phyloP scores from a whole-genome alignment of 2,797 vertebrate genomes.

The Xiphorhynchus erythropygius region DNA sequence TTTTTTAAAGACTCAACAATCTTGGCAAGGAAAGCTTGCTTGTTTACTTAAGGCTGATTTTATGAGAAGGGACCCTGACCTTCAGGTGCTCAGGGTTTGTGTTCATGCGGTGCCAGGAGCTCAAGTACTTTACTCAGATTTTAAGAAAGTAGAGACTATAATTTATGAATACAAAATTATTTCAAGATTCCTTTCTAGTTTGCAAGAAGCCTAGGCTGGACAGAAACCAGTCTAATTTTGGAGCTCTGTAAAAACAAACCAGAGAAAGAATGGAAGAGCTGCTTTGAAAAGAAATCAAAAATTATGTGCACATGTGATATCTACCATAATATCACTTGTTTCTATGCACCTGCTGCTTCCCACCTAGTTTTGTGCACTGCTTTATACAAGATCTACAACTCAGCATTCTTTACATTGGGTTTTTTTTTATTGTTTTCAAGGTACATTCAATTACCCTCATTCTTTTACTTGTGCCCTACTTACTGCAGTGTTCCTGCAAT shows the following conservation, averaged over 20 bases:
- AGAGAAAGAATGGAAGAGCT: not conserved
- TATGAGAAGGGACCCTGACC: accelerated
- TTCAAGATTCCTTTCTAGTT: not conserved
- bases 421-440: not conserved
- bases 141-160: not conserved
- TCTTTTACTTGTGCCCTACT: not conserved
- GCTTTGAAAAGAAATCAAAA: not conserved
- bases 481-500: not conserved
- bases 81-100: not conserved
- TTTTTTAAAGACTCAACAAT: not conserved
- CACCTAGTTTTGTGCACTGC: not conserved
- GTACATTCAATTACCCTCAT: not conserved
- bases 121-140: not conserved
- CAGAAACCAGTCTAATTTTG: not conserved
- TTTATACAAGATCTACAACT: not conserved
- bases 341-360: not conserved
- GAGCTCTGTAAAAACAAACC: not conserved
- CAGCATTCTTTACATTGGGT: not conserved
- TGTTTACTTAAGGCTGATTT: not conserved
- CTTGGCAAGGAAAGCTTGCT: not conserved
- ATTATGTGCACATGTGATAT: not conserved
- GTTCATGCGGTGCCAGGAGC: accelerated
- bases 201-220: not conserved
- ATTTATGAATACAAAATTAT: not conserved
- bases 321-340: not conserved